Percentiles rank a stretch among this genome's conserved stretches.
These are phyloP conservation scores for Metaphire vulgaris DNA, from an alignment of 1,140 invertebrate genomes.

Conservation along the genomic window DNA sequence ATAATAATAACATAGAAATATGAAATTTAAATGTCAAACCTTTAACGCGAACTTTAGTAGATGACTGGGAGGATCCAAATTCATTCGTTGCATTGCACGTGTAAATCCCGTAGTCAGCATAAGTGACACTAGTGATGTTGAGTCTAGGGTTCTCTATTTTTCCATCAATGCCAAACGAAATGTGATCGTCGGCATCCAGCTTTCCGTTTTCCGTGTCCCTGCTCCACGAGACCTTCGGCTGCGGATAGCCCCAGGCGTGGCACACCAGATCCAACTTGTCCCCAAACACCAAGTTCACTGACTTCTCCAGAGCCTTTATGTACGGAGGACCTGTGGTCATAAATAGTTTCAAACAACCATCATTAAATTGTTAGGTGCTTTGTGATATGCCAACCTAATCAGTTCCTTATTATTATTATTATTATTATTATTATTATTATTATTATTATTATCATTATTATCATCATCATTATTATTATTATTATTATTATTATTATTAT, in stretches of 20 bases:
- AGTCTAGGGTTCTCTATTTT: background rate
- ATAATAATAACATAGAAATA: too few relatives aligned
- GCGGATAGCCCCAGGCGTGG: constrained; percentile 39
- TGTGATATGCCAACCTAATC: background rate
- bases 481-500: too few relatives aligned
- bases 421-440: too few relatives aligned
- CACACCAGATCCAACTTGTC: constrained; percentile 42
- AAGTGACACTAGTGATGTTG: background rate
- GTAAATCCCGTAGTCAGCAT: constrained; percentile 17
- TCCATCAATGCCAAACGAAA: background rate
- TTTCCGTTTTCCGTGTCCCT: background rate
- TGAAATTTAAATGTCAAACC: too few relatives aligned
- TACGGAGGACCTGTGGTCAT: background rate
- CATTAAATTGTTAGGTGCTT: background rate
- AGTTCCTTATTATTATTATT: too few relatives aligned
- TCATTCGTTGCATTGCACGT: constrained; percentile 2
- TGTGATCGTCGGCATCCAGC: background rate
- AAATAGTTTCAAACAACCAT: background rate
- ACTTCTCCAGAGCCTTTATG: constrained; percentile 11
- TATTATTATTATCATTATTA: too few relatives aligned
- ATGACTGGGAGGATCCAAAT: background rate
- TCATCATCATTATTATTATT: too few relatives aligned
- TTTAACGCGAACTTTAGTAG: constrained; percentile 14
- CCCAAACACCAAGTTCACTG: constrained; percentile 46
- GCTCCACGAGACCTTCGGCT: constrained; percentile 38